Conservation (phyloP, 2,113 vertebrate genomes). For the Crocuta crocuta region DNA sequence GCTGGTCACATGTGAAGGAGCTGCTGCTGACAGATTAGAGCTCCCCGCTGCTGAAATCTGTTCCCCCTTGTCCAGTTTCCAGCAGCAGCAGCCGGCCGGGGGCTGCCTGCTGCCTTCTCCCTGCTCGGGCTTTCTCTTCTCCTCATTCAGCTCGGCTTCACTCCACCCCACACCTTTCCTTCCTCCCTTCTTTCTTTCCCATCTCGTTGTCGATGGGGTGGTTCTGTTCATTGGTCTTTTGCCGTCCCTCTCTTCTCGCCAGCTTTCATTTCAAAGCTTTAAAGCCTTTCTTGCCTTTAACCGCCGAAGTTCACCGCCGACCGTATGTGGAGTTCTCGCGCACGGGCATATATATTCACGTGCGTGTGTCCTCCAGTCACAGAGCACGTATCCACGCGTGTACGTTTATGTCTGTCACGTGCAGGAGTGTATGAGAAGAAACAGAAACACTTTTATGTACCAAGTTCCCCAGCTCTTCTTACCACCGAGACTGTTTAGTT, state of each 20-base stretch:
- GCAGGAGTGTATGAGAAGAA: background rate
- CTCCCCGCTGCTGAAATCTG: conserved; percentile 83
- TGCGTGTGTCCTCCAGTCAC: background rate
- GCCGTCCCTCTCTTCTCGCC: background rate
- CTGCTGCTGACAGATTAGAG: conserved; percentile 78
- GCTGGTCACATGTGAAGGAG: conserved; percentile 75
- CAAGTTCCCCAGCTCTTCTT: background rate
- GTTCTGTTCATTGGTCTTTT: conserved; percentile 57
- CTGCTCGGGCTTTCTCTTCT: background rate
- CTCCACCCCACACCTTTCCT: background rate
- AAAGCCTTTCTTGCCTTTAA: background rate
- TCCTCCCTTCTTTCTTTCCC: background rate
- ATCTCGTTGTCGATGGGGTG: background rate
- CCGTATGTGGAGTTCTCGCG: background rate
- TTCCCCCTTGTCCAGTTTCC: conserved; percentile 79
- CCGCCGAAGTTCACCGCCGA: background rate
- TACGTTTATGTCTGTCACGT: background rate
- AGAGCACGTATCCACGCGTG: background rate
- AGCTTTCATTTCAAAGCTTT: background rate
- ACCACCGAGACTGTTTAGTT: background rate
- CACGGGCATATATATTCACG: no score
- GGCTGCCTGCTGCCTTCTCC: conserved; percentile 2
- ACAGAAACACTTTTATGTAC: background rate
- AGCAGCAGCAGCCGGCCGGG: conserved; percentile 73
- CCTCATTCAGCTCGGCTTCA: conserved; percentile 37